Conservation (phyloP, 1,140 invertebrate genomes). For the Nomia melanderi region DNA sequence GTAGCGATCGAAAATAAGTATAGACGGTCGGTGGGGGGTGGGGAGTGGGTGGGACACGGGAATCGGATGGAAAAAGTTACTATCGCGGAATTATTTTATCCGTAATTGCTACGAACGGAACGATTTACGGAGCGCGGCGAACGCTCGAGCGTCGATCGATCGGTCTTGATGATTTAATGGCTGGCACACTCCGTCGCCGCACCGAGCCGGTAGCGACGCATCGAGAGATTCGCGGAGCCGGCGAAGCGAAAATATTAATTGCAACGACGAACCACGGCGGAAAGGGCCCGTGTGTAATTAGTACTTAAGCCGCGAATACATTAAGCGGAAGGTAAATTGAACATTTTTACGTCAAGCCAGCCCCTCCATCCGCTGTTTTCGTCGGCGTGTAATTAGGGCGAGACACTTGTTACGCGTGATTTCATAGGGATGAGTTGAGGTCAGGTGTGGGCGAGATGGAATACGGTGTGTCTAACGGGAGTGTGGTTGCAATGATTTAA, state of each 20-base stretch:
- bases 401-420: not conserved
- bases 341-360: not conserved
- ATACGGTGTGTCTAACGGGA: too few species aligned
- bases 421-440: not conserved
- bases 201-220: too few species aligned
- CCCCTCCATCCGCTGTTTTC: too few species aligned
- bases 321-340: constrained; percentile 48
- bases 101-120: constrained; percentile 2
- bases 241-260: constrained; percentile 7
- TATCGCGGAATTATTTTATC: constrained; percentile 24
- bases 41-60: not conserved
- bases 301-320: constrained; percentile 38
- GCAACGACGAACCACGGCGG: not conserved
- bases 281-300: not conserved
- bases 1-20: constrained; percentile 24
- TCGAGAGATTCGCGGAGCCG: not conserved
- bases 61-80: not conserved
- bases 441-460: not conserved
- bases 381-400: not conserved
- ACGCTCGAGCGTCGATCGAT: constrained; percentile 10
- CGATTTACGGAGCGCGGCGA: not conserved
- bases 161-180: constrained; percentile 21
- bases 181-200: too few species aligned
- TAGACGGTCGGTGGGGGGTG: not conserved
- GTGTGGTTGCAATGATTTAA: too few species aligned